Base-by-base conservation (phyloP, 1,140 invertebrate genomes). In the Glomeris maerens region DNA sequence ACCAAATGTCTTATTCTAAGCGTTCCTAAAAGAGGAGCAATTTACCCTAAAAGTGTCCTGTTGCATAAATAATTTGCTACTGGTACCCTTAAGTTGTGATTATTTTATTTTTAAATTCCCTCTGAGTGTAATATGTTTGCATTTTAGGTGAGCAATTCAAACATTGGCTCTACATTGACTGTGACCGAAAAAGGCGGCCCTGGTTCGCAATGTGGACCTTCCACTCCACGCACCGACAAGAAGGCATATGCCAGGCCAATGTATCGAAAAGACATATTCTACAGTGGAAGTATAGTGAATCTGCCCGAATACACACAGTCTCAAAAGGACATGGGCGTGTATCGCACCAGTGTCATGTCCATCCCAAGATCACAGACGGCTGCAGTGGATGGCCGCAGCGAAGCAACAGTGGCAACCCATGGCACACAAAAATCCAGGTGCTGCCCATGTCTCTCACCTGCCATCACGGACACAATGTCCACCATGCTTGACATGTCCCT, bases 231-330 rank as follows among this genome's bases (percentile, higher is more conserved):
- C n/a, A n/a, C n/a, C 5, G 49, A 50, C 3, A 25, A 21, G 22
- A 36, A 64, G 44, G 71, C 72, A 45, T 64, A 93, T 69, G 81
- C 93, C 17, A 77, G 92, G 17, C 94, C 94, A 1, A 68, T 98
- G 65, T 94, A 91, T 3, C 74, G 91, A 39, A 95, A 95, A 68
- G 94, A 98, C 67, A 95, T 98, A 56, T 98, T 98, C 71, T 98
- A 98, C 71, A 90, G 91, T 13, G 93, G 94, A 23, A 92, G 87
- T 25, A 81, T 96, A 4, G 72, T 83, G 26, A 85, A 94, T 69
- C 72, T 96, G 45, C 87, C 85, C 0, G 84, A 94, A 67, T 95
- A 83, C 67, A 54, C 56, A 14, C 85, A 91, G 62, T 87, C 83
- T 49, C 89, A 93, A 65, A 89, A 88, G 57, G 89, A 89, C 5